A percentile compares a stretch with the other conserved stretches of the same genome.
Conservation (phyloP, 2,888 invertebrate species). For the Platycheirus albimanus region DNA sequence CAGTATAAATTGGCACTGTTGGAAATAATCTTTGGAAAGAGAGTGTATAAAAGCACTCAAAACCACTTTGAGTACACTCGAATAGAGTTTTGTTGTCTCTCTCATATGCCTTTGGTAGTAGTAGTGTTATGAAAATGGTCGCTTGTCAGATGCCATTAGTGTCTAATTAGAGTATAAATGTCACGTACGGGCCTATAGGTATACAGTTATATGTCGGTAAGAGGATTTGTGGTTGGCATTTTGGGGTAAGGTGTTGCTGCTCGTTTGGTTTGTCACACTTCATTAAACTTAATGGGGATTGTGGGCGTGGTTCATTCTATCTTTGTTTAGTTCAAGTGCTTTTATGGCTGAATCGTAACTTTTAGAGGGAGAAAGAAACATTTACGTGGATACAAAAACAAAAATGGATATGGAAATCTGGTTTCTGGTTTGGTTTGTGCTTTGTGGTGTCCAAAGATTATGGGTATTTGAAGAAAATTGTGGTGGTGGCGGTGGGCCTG, state of each 20-base stretch:
- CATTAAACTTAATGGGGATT: conserved; percentile 39
- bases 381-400: neutral
- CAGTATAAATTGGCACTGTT: neutral
- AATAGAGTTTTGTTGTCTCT: conserved; percentile 24
- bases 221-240: conserved; percentile 24
- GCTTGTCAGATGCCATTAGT: conserved; percentile 67
- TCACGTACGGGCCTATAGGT: neutral
- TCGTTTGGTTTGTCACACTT: conserved; percentile 41
- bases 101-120: conserved; percentile 13
- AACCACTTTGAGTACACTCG: conserved; percentile 19
- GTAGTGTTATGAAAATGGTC: conserved; percentile 62
- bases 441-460: neutral
- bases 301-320: conserved; percentile 56
- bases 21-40: conserved; percentile 24
- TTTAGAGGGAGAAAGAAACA: conserved; percentile 25
- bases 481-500: neutral
- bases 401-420: conserved; percentile 3
- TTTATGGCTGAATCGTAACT: conserved; percentile 47
- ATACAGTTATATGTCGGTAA: neutral
- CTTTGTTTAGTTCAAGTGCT: conserved; percentile 22
- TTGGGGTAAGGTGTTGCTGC: conserved; percentile 36
- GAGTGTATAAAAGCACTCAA: conserved; percentile 28
- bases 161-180: conserved; percentile 61
- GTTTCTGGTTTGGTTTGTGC: too few relatives aligned
- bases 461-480: neutral